These are phyloP conservation scores for Schizaphis graminum DNA, from an alignment of 2,888 invertebrate genomes.

Conservation along the genomic window DNA sequence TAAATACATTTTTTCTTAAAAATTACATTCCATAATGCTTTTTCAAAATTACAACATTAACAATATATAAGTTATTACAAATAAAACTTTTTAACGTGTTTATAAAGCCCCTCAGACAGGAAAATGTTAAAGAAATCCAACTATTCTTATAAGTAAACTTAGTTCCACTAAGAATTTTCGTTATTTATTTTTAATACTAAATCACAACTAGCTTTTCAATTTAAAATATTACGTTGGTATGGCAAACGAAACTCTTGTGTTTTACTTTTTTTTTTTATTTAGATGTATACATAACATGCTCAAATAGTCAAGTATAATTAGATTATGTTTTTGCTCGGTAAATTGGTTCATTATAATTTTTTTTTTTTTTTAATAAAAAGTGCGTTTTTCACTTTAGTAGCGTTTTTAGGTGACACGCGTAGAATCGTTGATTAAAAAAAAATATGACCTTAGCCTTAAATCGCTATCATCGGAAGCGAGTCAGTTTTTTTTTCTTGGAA, in stretches of 20 bases:
- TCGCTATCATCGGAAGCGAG: neutral
- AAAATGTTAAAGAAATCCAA: neutral
- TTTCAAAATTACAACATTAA: neutral
- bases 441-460: slow-evolving; percentile 4
- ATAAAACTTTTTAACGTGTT: neutral
- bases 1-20: neutral
- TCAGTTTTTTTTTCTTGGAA: neutral
- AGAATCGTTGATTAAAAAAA: neutral
- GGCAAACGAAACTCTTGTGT: neutral
- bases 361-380: neutral
- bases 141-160: neutral
- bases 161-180: neutral
- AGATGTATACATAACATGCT: neutral
- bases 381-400: neutral
- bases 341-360: neutral
- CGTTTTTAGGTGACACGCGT: neutral
- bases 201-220: neutral
- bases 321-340: neutral
- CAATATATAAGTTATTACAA: neutral
- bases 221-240: neutral
- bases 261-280: neutral
- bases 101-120: neutral
- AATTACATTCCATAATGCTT: neutral
- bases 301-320: neutral
- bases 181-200: neutral